Evolutionary conservation across 2,888 invertebrate genomes (phyloP).

Genomic region (Hartigia nigra): DNA sequence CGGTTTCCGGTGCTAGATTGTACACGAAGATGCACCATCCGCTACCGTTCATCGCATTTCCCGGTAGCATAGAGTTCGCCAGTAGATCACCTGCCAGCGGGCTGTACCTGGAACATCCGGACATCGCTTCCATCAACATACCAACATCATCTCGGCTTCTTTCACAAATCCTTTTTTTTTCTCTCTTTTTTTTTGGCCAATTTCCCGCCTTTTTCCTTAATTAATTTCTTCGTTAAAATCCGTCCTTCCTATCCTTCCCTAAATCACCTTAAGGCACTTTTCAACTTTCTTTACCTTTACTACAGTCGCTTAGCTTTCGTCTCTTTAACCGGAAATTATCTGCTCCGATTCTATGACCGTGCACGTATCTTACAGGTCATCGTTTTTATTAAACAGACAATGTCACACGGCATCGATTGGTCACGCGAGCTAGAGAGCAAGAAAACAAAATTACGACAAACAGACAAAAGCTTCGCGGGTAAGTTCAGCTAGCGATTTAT

Average conservation of each 20-base stretch:
- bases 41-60: conserved; percentile 74
- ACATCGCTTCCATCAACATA: conserved; percentile 58
- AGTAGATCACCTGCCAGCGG: conserved; percentile 88
- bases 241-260: too few species aligned
- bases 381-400: too few species aligned
- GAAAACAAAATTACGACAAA: not conserved
- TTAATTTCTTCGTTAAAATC: not conserved
- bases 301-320: too few species aligned
- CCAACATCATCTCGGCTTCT: conserved; percentile 29
- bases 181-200: too few species aligned
- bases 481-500: not conserved
- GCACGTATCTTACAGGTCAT: too few species aligned
- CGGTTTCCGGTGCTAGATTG: conserved; percentile 95
- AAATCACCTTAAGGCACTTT: too few species aligned
- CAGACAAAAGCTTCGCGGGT: not conserved
- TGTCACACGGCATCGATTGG: too few species aligned
- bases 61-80: conserved; percentile 79
- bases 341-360: too few species aligned
- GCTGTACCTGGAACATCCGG: conserved; percentile 75
- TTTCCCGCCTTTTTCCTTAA: not conserved
- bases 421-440: not conserved
- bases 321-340: too few species aligned
- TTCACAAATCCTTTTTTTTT: conserved; percentile 19
- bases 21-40: conserved; percentile 97
- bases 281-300: too few species aligned